These are phyloP conservation scores for Plagodis pulveraria DNA, from an alignment of 2,888 invertebrate species.

Conservation along the genomic window DNA sequence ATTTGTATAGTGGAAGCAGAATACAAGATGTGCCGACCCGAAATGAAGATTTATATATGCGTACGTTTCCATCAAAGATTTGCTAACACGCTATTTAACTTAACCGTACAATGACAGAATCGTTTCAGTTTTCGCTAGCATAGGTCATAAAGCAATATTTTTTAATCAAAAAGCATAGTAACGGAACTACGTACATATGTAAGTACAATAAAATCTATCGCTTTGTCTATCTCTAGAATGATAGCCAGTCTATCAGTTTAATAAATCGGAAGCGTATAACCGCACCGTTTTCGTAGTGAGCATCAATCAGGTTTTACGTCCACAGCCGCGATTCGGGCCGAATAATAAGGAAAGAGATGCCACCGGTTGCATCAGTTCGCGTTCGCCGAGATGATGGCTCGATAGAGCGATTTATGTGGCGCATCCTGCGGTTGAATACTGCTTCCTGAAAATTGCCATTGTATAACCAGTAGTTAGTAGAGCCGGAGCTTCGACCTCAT, in stretches of 20 bases:
- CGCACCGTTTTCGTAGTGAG: conserved; percentile 11
- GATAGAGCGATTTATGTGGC: conserved; percentile 30
- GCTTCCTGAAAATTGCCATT: conserved; percentile 17
- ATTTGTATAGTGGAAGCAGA: not conserved
- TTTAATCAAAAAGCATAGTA: no score
- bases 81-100: no score
- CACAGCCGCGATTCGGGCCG: conserved; percentile 30
- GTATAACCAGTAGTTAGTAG: conserved; percentile 5
- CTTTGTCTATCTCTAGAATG: no score
- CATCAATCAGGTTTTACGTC: conserved; percentile 24
- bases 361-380: conserved; percentile 27
- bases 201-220: no score
- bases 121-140: no score
- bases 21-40: not conserved
- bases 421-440: conserved; percentile 28
- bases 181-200: no score
- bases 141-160: no score
- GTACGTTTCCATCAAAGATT: no score
- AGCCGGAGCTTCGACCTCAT: conserved; percentile 20
- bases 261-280: conserved; percentile 21
- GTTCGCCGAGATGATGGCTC: conserved; percentile 19
- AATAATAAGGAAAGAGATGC: conserved; percentile 35
- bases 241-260: no score
- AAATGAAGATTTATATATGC: no score
- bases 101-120: no score